These are phyloP conservation scores for Tupiocoris notatus DNA, from an alignment of 2,888 invertebrate genomes.

Conservation along the genomic window DNA sequence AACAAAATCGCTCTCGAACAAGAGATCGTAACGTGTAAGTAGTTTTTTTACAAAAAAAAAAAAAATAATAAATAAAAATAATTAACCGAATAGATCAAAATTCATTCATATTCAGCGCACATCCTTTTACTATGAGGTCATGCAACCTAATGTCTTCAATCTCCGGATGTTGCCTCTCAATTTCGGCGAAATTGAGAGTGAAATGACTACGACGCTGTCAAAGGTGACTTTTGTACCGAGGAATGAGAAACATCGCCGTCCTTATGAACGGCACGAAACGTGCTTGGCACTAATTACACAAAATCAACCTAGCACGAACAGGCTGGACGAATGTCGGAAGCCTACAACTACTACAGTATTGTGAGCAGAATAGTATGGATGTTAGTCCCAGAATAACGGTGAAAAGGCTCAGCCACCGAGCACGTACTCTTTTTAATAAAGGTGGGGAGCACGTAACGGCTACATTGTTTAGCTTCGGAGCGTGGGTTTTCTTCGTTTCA, in stretches of 20 bases:
- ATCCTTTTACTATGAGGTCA: too few relatives aligned
- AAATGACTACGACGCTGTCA: not conserved
- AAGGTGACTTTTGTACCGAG: not conserved
- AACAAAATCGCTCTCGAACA: too few relatives aligned
- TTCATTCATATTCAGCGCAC: too few relatives aligned
- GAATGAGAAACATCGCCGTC: not conserved
- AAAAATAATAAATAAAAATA: too few relatives aligned
- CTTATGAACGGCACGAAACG: constrained; percentile 17
- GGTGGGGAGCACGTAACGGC: constrained; percentile 37
- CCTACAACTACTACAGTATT: too few relatives aligned
- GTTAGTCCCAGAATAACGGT: too few relatives aligned
- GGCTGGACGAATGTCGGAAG: not conserved
- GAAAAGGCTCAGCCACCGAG: not conserved
- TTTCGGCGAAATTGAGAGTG: not conserved
- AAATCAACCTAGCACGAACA: constrained; percentile 1
- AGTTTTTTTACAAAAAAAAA: too few relatives aligned
- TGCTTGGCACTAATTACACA: constrained; percentile 33
- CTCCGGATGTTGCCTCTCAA: too few relatives aligned
- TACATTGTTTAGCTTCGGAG: constrained; percentile 38
- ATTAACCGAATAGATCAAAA: too few relatives aligned
- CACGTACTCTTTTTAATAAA: constrained; percentile 41
- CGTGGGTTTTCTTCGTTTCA: not conserved
- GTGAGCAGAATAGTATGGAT: too few relatives aligned
- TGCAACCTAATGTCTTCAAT: too few relatives aligned
- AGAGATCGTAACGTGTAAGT: too few relatives aligned